A percentile compares a stretch with the other conserved stretches of the same genome.
These are phyloP conservation scores for Dendroctonus ponderosae DNA, from an alignment of 1,140 invertebrate species.

Conservation along the genomic window DNA sequence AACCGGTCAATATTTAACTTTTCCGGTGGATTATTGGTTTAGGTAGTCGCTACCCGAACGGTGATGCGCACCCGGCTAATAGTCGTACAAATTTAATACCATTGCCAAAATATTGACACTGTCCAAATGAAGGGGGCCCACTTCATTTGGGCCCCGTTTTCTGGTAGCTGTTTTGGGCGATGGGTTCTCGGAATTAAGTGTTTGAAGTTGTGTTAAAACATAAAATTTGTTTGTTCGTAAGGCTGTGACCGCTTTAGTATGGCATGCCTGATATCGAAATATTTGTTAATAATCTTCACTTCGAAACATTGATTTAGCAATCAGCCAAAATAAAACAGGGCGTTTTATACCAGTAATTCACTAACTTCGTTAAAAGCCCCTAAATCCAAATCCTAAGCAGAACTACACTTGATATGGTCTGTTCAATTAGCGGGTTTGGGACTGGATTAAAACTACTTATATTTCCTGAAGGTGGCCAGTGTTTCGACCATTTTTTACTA, in stretches of 20 bases:
- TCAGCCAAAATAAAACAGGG: no score
- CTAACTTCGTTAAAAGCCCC: no score
- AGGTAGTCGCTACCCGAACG: conserved; percentile 20
- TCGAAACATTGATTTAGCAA: no score
- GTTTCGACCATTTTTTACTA: no score
- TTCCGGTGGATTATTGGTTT: conserved; percentile 45
- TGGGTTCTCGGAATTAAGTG: conserved; percentile 18
- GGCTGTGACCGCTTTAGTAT: neutral
- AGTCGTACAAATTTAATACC: conserved; percentile 31
- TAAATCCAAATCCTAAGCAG: no score
- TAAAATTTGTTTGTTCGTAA: conserved; percentile 11
- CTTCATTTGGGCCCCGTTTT: conserved; percentile 2
- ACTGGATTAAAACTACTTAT: no score
- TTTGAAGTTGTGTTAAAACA: conserved; percentile 18
- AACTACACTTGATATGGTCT: no score
- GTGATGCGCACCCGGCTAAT: conserved; percentile 21
- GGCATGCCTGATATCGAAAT: neutral
- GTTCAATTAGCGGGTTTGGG: no score
- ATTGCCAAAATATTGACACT: conserved; percentile 29
- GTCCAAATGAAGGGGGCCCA: conserved; percentile 8
- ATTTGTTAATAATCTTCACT: no score
- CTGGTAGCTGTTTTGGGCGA: conserved; percentile 11
- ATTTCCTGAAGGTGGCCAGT: no score
- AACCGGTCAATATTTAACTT: conserved; percentile 34
- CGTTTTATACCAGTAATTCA: no score